Conservation (phyloP, 1,140 invertebrate species). For the Homalodisca vitripennis region DNA sequence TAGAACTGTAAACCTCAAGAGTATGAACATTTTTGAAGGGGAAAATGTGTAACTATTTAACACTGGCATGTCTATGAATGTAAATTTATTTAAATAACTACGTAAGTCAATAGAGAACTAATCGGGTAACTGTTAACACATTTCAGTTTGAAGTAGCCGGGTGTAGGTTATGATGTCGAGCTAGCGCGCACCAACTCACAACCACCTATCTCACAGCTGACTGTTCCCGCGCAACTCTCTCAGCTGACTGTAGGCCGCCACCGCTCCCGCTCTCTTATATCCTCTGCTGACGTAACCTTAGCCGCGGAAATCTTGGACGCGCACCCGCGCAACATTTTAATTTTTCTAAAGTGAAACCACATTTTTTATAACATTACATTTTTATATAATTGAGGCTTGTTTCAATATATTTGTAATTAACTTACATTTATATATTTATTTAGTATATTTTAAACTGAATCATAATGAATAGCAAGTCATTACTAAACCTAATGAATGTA, state of each 20-base stretch:
- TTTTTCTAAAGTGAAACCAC: not conserved
- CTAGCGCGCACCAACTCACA: constrained; percentile 19
- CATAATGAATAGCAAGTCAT: no score
- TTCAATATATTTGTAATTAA: no score
- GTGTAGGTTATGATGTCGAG: not conserved
- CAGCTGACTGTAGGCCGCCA: constrained; percentile 6
- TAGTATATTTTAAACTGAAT: no score
- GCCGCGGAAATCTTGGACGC: not conserved
- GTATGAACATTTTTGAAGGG: constrained; percentile 24
- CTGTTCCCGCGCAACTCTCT: not conserved
- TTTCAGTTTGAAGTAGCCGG: not conserved
- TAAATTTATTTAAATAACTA: not conserved
- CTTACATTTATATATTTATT: no score
- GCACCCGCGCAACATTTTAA: not conserved
- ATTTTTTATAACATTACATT: not conserved
- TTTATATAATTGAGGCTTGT: no score
- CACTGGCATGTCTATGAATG: constrained; percentile 20
- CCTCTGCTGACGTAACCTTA: constrained; percentile 3
- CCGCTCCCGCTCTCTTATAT: constrained; percentile 20
- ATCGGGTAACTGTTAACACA: constrained; percentile 2
- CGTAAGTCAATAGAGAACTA: not conserved
- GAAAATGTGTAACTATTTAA: constrained; percentile 10
- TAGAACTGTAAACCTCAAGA: constrained; percentile 13
- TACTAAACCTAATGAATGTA: no score
- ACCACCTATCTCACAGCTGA: not conserved